A percentile compares a stretch with the other conserved stretches of the same genome.
phyloP scores from a whole-genome alignment of 92 coral and sea anemone genomes.

The Zoanthus sociatus region DNA sequence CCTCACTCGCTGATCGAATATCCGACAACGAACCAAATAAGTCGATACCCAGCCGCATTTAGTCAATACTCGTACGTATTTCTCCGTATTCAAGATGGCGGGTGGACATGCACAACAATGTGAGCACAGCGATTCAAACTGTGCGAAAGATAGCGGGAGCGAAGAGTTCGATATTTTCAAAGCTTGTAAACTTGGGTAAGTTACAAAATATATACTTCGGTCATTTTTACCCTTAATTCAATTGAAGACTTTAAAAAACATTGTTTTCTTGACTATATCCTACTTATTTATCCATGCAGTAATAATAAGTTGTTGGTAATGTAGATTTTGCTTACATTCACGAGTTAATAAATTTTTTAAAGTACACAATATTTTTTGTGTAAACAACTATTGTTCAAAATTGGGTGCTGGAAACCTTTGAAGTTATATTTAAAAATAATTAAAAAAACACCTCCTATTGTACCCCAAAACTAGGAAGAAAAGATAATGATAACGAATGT shows the following conservation, averaged over 20 bases:
- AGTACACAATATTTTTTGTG: no score
- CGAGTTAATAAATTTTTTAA: no score
- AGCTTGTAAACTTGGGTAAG: constrained; percentile 92
- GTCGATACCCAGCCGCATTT: constrained; percentile 1
- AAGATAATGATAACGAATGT: no score
- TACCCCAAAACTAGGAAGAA: no score
- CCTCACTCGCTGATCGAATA: background rate
- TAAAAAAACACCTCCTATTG: no score
- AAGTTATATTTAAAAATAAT: no score
- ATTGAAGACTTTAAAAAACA: background rate
- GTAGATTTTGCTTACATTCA: no score
- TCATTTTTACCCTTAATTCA: background rate
- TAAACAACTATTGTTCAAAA: no score
- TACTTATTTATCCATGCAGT: no score
- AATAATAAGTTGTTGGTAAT: no score
- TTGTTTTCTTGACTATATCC: no score
- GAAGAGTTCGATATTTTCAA: constrained; percentile 82
- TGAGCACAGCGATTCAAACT: constrained; percentile 22
- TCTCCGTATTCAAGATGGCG: constrained; percentile 74
- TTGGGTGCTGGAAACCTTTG: no score
- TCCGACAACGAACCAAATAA: background rate
- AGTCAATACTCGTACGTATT: constrained; percentile 10
- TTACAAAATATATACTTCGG: background rate
- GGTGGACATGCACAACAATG: constrained; percentile 50
- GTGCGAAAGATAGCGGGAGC: constrained; percentile 39